Percentiles rank a stretch among this genome's conserved stretches.
phyloP scores from a whole-genome alignment of 2,888 invertebrate genomes.

The Drosophila buzzatii region DNA sequence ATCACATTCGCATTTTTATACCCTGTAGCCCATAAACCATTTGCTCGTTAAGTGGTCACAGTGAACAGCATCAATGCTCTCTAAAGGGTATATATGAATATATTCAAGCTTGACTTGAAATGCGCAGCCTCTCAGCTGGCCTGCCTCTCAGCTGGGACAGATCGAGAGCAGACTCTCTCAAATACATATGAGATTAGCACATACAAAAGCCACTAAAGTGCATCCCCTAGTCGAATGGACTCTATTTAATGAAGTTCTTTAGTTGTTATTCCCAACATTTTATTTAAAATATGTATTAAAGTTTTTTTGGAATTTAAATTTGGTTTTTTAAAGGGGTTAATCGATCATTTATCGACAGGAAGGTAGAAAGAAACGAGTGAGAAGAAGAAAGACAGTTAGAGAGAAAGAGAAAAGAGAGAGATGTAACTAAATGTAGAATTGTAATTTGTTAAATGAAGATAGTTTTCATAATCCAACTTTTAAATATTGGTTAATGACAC shows the following conservation, averaged over 20 bases:
- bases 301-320: too few species aligned
- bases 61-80: background rate
- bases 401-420: background rate
- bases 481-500: too few species aligned
- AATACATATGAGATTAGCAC: too few species aligned
- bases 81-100: background rate
- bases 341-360: too few species aligned
- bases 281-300: too few species aligned
- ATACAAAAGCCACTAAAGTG: too few species aligned
- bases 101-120: background rate
- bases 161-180: too few species aligned
- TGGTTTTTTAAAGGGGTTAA: too few species aligned
- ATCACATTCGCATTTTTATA: conserved; percentile 33
- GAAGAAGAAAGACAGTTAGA: background rate
- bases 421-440: background rate
- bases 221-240: background rate
- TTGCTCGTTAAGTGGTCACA: background rate
- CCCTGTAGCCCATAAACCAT: conserved; percentile 13
- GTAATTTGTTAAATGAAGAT: background rate
- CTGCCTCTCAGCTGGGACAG: too few species aligned
- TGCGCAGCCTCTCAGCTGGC: too few species aligned
- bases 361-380: background rate
- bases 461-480: too few species aligned
- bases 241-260: background rate
- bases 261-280: conserved; percentile 26